phyloP scores from a whole-genome alignment of 2,113 vertebrate species.

The Cranoglanis bouderius region DNA sequence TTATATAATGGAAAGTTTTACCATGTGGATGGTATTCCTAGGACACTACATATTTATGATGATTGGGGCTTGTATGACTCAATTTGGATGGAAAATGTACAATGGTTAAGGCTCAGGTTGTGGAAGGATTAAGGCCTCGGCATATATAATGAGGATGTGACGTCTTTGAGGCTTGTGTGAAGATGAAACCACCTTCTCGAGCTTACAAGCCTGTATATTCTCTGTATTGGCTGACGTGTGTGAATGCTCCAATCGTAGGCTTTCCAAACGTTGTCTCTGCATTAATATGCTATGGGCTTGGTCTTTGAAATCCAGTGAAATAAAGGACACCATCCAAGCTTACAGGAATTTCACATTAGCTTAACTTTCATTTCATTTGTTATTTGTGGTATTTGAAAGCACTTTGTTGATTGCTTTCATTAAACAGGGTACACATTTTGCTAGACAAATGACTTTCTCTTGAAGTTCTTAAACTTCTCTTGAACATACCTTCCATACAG shows the following conservation, averaged over 20 bases:
- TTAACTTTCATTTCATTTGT: neutral
- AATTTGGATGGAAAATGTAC: too few relatives aligned
- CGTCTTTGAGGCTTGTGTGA: too few relatives aligned
- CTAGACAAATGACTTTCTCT: neutral
- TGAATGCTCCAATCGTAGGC: too few relatives aligned
- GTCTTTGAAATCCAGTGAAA: neutral
- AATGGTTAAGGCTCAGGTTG: too few relatives aligned
- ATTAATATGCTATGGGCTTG: neutral
- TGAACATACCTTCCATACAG: neutral
- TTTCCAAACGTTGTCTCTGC: too few relatives aligned
- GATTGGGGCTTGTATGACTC: too few relatives aligned
- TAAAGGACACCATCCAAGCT: neutral
- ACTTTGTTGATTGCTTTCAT: neutral
- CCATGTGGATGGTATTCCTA: neutral
- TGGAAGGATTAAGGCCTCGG: too few relatives aligned
- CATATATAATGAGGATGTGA: too few relatives aligned
- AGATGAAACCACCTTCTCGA: too few relatives aligned
- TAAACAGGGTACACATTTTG: neutral
- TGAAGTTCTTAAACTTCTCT: too few relatives aligned
- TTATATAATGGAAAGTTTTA: neutral
- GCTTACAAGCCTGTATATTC: too few relatives aligned
- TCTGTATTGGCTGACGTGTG: too few relatives aligned
- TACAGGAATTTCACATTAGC: neutral
- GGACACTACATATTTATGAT: neutral
- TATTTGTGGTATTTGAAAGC: neutral